These are phyloP conservation scores for Abrostola triplasia DNA, from an alignment of 2,888 invertebrate genomes.

Conservation along the genomic window DNA sequence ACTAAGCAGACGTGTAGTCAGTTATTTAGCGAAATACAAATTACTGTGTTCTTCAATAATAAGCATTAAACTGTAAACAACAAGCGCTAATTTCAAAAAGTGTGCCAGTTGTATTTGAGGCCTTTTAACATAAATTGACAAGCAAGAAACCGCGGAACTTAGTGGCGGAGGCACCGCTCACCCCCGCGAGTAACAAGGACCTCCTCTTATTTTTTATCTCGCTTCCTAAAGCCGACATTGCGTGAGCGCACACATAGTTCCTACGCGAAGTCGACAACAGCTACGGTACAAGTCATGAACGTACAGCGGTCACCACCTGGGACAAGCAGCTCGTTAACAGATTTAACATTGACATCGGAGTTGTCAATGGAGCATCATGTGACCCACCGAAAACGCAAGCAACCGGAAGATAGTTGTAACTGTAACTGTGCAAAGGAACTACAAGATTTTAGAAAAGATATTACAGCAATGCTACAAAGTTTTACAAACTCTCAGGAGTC, in stretches of 20 bases:
- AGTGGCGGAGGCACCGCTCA: constrained; percentile 2
- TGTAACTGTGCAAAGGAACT: constrained; percentile 2
- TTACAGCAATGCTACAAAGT: constrained; percentile 3
- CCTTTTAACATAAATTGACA: not conserved
- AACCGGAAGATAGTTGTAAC: constrained; percentile 3
- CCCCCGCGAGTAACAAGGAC: constrained; percentile 1
- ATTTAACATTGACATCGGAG: constrained; percentile 2
- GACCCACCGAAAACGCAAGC: constrained; percentile 6
- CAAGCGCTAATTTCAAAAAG: not conserved
- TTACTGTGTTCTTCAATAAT: constrained; percentile 7
- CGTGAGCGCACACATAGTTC: constrained; percentile 1
- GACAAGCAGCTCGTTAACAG: constrained; percentile 2
- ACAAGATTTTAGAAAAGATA: constrained; percentile 9
- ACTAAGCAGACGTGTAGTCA: constrained; percentile 7
- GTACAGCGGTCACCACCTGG: constrained; percentile 7
- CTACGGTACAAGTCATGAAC: constrained; percentile 13
- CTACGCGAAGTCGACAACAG: not conserved
- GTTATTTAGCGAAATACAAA: constrained; percentile 4
- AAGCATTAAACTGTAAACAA: not conserved
- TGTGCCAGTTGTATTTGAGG: not conserved
- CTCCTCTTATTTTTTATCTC: constrained; percentile 1
- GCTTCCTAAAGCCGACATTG: not conserved
- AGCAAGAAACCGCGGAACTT: not conserved
- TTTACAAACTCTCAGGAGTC: not conserved
- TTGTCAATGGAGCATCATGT: not conserved